phyloP scores from a whole-genome alignment of 2,797 vertebrate genomes.

The Triplophysa bombifrons region DNA sequence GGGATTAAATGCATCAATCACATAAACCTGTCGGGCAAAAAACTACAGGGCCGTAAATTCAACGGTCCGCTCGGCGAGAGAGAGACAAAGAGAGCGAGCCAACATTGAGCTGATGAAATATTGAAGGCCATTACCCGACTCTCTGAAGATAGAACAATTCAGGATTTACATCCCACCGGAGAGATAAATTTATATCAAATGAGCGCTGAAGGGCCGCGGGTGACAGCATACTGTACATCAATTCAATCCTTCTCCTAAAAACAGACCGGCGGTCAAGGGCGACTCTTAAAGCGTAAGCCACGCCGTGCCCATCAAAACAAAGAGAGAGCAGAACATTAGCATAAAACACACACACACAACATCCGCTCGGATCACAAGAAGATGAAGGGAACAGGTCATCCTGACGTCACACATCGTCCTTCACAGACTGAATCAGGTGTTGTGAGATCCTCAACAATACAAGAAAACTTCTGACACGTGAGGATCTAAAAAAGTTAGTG shows the following conservation, averaged over 20 bases:
- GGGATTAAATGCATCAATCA: slow-evolving; percentile 83
- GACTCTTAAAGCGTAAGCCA: slow-evolving; percentile 22
- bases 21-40: slow-evolving; percentile 69
- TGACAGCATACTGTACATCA: slow-evolving; percentile 52
- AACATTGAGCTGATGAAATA: slow-evolving; percentile 83
- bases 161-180: slow-evolving; percentile 76
- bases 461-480: no score
- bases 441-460: no score
- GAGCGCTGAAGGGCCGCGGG: slow-evolving; percentile 70
- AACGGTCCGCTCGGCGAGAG: slow-evolving; percentile 69
- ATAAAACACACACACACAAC: slow-evolving; percentile 46
- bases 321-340: slow-evolving; percentile 39
- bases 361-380: background rate
- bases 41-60: slow-evolving; percentile 77
- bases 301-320: slow-evolving; percentile 48
- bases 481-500: no score
- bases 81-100: slow-evolving; percentile 58
- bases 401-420: slow-evolving; percentile 38
- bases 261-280: slow-evolving; percentile 53
- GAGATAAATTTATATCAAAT: slow-evolving; percentile 84
- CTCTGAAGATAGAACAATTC: slow-evolving; percentile 74
- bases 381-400: background rate
- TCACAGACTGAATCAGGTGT: background rate
- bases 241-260: slow-evolving; percentile 30
- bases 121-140: slow-evolving; percentile 78